Percentiles rank a stretch among this genome's conserved stretches.
These are phyloP conservation scores for Cyclina sinensis DNA, from an alignment of 1,140 invertebrate genomes.

Conservation along the genomic window DNA sequence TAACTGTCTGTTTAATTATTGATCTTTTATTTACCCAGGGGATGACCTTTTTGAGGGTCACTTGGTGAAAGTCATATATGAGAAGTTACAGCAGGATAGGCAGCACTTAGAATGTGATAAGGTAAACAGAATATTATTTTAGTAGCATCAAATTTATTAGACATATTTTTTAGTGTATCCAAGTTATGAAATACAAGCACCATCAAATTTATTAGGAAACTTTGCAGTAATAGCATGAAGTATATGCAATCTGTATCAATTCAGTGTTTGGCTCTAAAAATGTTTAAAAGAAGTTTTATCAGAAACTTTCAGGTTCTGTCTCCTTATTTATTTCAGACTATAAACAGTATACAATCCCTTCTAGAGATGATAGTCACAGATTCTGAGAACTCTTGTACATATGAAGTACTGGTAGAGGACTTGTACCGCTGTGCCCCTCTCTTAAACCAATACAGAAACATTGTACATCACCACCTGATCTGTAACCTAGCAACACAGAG, in stretches of 20 bases:
- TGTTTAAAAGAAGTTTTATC: no score
- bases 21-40: background rate
- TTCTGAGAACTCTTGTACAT: background rate
- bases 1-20: background rate
- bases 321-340: slow-evolving; percentile 34
- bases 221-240: no score
- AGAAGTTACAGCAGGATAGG: slow-evolving; percentile 56
- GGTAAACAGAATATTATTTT: no score
- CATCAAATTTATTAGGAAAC: no score
- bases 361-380: background rate
- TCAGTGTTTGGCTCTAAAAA: no score
- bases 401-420: slow-evolving; percentile 1
- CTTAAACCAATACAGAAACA: slow-evolving; percentile 92
- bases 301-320: no score
- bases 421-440: slow-evolving; percentile 87
- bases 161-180: no score
- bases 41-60: slow-evolving; percentile 63
- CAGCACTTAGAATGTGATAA: slow-evolving; percentile 20
- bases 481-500: slow-evolving; percentile 92
- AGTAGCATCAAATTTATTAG: no score
- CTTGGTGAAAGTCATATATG: slow-evolving; percentile 64
- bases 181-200: no score
- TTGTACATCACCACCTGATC: slow-evolving; percentile 93
- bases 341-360: background rate
- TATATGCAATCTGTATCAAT: no score